Evolutionary conservation across 2,113 vertebrate species (phyloP), one percentile per base, ranked within the genome.

Genomic region (Neoarius graeffei): DNA sequence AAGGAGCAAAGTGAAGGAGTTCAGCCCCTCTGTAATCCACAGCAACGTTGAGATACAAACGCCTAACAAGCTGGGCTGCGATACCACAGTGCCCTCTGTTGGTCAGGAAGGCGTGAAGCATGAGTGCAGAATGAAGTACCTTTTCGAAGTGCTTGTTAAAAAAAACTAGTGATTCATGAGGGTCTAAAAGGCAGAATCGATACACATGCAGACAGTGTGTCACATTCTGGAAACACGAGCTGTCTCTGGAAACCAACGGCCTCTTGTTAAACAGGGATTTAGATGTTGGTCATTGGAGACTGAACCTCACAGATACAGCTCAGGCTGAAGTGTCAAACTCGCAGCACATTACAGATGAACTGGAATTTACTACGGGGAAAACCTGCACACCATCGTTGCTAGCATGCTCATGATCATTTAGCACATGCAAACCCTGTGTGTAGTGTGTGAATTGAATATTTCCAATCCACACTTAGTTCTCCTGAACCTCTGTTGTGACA

Each of bases 71-170:
- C 54, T 57, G 19, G 50, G 27, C 27, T 25, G 5, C 50, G 60
- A 30, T 84, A 69, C 87, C 87, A 84, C 82, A 88, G 73, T 80
- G 89, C 90, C 88, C 88, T 90, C 92, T 91, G 80, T 60, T 86
- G 83, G 57, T 11, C 7, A n/a, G 7, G 5, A 42, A 30, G 35
- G 20, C 54, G 17, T 57, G 77, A 3, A 30, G 50, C 59, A 50
- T 2, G 57, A 19, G 23, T 50, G 14, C 25, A 64, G 30, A 17
- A 77, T 20, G 66, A 84, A 19, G 35, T 27, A 60, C 54, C 52
- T 52, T 81, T 15, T 57, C 60, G 20, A 64, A 57, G 69, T 1
- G 60, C 84, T 76, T 82, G 77, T 64, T 77, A 90, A 52, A 60
- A 64, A 42, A 87, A 86, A 54, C 35, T 57, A 81, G 74, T 88